Evolutionary conservation across 1,140 invertebrate species (phyloP).

Genomic region (Cydia splendana): DNA sequence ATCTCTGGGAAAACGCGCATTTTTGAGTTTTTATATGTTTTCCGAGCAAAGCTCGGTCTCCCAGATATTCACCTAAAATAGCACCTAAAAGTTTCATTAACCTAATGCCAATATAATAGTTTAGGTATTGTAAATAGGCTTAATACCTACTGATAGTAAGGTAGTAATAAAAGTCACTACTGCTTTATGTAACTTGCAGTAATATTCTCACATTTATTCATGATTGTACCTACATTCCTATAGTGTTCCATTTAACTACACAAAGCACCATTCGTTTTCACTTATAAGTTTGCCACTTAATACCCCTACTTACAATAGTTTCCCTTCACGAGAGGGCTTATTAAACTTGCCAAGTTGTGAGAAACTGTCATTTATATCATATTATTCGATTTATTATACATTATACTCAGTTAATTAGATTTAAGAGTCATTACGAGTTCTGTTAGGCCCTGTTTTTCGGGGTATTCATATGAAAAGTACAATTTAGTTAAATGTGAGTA

Average conservation of each 20-base stretch:
- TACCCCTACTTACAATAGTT: constrained; percentile 10
- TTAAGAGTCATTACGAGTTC: not conserved
- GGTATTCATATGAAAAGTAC: too few relatives aligned
- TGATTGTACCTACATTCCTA: not conserved
- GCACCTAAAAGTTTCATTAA: too few relatives aligned
- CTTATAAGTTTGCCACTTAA: constrained; percentile 13
- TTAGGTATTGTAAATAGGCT: too few relatives aligned
- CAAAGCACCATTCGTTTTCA: not conserved
- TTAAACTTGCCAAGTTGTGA: constrained; percentile 14
- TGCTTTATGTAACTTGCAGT: not conserved
- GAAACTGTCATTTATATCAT: constrained; percentile 7
- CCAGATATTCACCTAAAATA: too few relatives aligned
- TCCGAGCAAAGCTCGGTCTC: too few relatives aligned
- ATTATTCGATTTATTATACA: constrained; percentile 17
- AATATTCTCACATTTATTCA: not conserved
- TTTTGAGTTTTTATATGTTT: too few relatives aligned
- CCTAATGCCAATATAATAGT: too few relatives aligned
- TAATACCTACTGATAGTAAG: too few relatives aligned
- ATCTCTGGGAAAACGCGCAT: too few relatives aligned
- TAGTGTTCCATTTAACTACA: not conserved
- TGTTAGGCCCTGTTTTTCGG: too few relatives aligned
- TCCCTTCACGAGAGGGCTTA: constrained; percentile 11
- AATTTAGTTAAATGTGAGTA: too few relatives aligned
- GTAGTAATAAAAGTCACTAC: too few relatives aligned
- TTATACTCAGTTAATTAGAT: constrained; percentile 3